Conservation (phyloP, 1,140 invertebrate genomes). For the Drosophila pseudoobscura region DNA sequence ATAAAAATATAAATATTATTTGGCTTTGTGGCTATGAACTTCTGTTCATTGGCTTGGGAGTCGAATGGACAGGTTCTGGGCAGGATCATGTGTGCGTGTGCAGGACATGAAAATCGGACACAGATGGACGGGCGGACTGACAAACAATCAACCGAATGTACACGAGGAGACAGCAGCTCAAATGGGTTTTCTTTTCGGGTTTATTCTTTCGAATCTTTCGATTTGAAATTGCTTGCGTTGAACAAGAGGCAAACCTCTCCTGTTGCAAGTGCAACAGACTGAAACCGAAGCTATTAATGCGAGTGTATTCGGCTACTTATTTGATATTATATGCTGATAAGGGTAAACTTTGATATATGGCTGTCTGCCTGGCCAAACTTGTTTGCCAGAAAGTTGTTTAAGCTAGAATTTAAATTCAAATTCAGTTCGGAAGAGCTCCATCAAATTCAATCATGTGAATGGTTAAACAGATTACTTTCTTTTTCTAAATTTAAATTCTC, state of each 20-base stretch:
- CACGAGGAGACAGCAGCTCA: conserved; percentile 36
- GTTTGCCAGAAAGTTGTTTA: conserved; percentile 30
- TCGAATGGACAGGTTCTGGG: conserved; percentile 33
- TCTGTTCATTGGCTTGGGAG: conserved; percentile 11
- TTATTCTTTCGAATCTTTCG: conserved; percentile 22
- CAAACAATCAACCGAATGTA: conserved; percentile 49
- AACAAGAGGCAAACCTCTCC: conserved; percentile 13
- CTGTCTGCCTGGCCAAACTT: conserved; percentile 29
- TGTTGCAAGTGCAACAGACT: conserved; percentile 72
- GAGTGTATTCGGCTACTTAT: conserved; percentile 46
- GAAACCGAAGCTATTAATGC: conserved; percentile 60
- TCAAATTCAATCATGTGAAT: conserved; percentile 1
- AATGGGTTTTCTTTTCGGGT: conserved; percentile 58
- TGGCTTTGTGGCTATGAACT: conserved; percentile 57
- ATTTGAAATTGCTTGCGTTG: conserved; percentile 39
- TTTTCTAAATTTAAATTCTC: conserved; percentile 5
- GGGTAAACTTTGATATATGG: conserved; percentile 64
- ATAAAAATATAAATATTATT: conserved; percentile 80
- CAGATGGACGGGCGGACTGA: conserved; percentile 24
- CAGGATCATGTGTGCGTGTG: conserved; percentile 29
- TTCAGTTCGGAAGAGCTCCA: conserved; percentile 23
- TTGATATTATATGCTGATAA: conserved; percentile 43
- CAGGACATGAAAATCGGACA: conserved; percentile 13
- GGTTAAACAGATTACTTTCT: not conserved
- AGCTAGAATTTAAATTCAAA: conserved; percentile 33